phyloP scores from a whole-genome alignment of 2,797 vertebrate genomes.

The Halcyon leucocephala region DNA sequence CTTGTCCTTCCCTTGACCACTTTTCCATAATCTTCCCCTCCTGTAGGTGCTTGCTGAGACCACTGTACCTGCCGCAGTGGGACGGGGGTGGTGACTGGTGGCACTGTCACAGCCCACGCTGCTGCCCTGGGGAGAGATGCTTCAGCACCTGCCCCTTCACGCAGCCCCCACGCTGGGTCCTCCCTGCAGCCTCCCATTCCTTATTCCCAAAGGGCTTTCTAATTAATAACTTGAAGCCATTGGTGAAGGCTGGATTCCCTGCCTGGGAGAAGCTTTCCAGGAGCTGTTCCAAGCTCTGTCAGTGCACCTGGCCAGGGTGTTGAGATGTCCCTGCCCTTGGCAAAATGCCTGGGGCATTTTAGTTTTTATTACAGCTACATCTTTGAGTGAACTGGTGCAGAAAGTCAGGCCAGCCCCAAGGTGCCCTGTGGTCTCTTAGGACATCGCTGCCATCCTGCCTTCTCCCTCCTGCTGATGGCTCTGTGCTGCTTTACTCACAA shows the following conservation, averaged over 20 bases:
- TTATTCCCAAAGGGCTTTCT: not conserved
- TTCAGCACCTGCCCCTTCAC: not conserved
- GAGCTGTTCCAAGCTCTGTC: not conserved
- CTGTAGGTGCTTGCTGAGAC: not conserved
- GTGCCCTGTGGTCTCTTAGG: not conserved
- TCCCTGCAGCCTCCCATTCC: not conserved
- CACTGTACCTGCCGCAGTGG: rapidly evolving
- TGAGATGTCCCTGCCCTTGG: not conserved
- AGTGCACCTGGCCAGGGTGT: not conserved
- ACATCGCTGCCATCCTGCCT: not conserved
- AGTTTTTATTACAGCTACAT: not conserved
- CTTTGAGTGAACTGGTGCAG: not conserved
- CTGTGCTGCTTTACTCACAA: not conserved
- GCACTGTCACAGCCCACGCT: not conserved
- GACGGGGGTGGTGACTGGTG: not conserved
- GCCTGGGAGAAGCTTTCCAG: not conserved
- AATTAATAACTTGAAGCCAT: not conserved
- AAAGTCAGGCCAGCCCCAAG: not conserved
- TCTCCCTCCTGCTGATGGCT: not conserved
- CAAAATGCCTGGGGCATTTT: not conserved
- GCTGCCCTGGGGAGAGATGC: not conserved
- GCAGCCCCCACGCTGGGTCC: rapidly evolving
- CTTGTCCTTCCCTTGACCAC: not conserved
- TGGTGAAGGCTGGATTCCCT: not conserved
- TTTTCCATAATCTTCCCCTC: not conserved